These are phyloP conservation scores for Gymnoscelis rufifasciata DNA, from an alignment of 2,888 invertebrate species.

Conservation along the genomic window DNA sequence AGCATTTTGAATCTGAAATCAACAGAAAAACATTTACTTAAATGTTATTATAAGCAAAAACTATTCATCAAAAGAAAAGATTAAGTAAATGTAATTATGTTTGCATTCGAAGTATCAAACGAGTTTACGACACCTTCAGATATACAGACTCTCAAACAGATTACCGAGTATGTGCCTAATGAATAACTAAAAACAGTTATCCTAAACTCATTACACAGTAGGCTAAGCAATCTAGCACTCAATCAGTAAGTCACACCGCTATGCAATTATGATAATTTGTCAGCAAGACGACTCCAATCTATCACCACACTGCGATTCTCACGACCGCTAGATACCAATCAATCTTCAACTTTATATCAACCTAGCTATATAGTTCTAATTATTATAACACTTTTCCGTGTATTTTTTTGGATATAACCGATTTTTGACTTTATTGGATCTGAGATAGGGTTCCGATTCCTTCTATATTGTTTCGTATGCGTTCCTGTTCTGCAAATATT, in stretches of 20 bases:
- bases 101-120: no score
- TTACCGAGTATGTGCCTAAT: no score
- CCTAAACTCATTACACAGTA: no score
- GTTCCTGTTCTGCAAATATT: constrained; percentile 23
- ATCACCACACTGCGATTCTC: constrained; percentile 20
- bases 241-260: constrained; percentile 9
- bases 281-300: constrained; percentile 21
- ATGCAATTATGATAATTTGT: constrained; percentile 21
- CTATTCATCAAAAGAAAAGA: no score
- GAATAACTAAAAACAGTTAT: no score
- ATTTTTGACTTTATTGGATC: not conserved
- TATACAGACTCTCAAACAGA: no score
- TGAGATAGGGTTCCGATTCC: not conserved
- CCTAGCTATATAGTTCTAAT: not conserved
- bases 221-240: not conserved
- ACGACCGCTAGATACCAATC: constrained; percentile 15
- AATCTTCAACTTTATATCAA: not conserved
- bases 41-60: no score
- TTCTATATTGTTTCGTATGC: constrained; percentile 1
- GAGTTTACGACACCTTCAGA: no score
- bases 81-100: no score
- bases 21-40: constrained; percentile 22
- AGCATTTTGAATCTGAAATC: constrained; percentile 75
- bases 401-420: not conserved
- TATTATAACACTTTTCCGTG: not conserved